Percentiles rank a stretch among this genome's conserved stretches.
These are phyloP conservation scores for Archips xylosteana DNA, from an alignment of 2,888 invertebrate genomes.

Conservation along the genomic window DNA sequence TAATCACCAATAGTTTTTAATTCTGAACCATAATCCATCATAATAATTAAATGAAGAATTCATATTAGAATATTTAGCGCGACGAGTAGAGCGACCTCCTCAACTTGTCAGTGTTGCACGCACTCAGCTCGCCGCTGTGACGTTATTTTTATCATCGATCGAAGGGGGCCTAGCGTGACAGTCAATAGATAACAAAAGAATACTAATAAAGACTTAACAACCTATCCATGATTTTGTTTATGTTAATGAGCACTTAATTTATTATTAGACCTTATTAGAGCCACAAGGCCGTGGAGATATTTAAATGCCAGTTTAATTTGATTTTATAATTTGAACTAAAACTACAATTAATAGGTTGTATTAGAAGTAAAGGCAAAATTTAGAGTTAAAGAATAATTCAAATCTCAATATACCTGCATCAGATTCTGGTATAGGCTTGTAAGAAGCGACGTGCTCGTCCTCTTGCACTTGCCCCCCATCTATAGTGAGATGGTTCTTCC, in stretches of 20 bases:
- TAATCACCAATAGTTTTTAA: not conserved
- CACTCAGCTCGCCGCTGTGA: slow-evolving; percentile 6
- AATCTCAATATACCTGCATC: slow-evolving; percentile 79
- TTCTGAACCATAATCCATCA: not conserved
- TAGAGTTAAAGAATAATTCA: not conserved
- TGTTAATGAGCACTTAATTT: not conserved
- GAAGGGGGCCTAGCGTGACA: slow-evolving; percentile 11
- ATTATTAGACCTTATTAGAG: not conserved
- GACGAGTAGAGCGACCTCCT: not conserved
- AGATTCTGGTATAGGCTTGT: slow-evolving; percentile 85
- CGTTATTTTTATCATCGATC: slow-evolving; percentile 28
- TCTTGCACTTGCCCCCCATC: slow-evolving; percentile 81
- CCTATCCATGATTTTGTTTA: not conserved
- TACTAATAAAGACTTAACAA: not conserved
- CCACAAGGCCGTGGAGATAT: not conserved
- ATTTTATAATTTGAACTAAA: not conserved
- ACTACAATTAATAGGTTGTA: not conserved
- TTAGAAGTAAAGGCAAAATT: not conserved
- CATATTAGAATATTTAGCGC: not conserved
- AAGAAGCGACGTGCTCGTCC: slow-evolving; percentile 79
- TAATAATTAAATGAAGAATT: not conserved
- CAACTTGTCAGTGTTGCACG: slow-evolving; percentile 20
- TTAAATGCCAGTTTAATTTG: not conserved
- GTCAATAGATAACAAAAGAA: slow-evolving; percentile 26
- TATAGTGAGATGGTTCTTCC: slow-evolving; percentile 75